Evolutionary conservation across 2,113 vertebrate species (phyloP), one percentile per base, ranked within the genome.

Genomic region (Empidonax traillii): DNA sequence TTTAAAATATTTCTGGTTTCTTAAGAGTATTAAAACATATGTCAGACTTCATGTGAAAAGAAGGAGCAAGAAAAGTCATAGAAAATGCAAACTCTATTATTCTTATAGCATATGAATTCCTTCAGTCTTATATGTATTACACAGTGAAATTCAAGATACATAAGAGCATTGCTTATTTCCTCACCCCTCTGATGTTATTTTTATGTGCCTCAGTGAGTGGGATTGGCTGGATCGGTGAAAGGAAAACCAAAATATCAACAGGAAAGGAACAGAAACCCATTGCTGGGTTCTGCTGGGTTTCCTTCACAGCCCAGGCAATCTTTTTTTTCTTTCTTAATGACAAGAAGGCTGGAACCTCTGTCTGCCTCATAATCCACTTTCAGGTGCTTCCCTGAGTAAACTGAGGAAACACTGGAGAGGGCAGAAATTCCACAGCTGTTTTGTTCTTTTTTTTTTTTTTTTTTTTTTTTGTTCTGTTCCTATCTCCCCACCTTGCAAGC

Each of bases 401-500:
- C 18, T 65, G 24, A 19, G 22, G 31, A 58, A 67, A 28, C 35
- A 12, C 25, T 20, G 39, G 33, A 28, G 72, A 73, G 35, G 35
- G 25, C 51, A 75, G 61, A 73, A 75, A 31, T 8, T 7, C 8
- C 18, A 58, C 4, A 21, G 27, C 33, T 41, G 62, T 4, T 1
- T 30, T 58, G 8, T n/a, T 4, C 1, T 27, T 58, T 12, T n/a
- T 12, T 68, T 4, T 1, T 27, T 58, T 12, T n/a, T 12, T 68
- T 1, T 21, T 35, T 14, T 22, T 10, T 63, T 80, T 63, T 31
- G 35, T 47, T 74, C 25, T 51, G 5, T 30, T 82, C 25, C 35
- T 6, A 0, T 20, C 23, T 55, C 23, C 21, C 21, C 1, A 1
- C 37, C 14, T 53, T 53, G 19, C 39, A n/a, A 62, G 31, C 22